Base-by-base conservation (phyloP, 2,888 invertebrate species). In the Xestia rhomboidea region DNA sequence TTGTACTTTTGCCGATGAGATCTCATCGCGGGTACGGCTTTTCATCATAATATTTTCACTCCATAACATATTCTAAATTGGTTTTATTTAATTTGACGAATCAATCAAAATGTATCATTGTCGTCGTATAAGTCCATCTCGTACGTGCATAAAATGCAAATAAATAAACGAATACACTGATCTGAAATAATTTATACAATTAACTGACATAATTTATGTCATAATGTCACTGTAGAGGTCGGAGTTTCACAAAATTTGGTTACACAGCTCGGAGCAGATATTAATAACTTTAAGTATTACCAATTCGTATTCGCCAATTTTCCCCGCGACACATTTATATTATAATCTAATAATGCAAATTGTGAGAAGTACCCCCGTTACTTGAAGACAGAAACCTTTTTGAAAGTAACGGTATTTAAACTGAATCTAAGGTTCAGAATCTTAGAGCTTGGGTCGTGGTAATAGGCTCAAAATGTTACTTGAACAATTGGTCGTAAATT, bases 301-400 rank as follows among this genome's bases (percentile, higher is more conserved):
- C 64, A 83, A 83, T 83, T 81, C 66, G 64, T 72, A 69, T 72
- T 81, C 79, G 15, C 60, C 66, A 73, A 69, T 62, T 78, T 74
- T 60, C 68, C 68, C 24, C 46, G 51, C 6, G 49, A 27, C 57
- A 62, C 67, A 64, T 77, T 83, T 57, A 60, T 62, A 67, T 67
- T 70, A 76, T 62, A 62, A 62, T 82, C 27, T 64, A n/a, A 70
- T 77, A 54, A 82, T 82, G 83, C 38, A 68, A 77, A 67, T 82
- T 68, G 8, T 34, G 34, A 18, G n/a, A 80, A 79, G 7, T 34
- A 27, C 49, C 10, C 49, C 11, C 18, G 21, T 38, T 44, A 34
- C 27, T 81, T 66, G 34, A 27, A 41, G 49, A 8, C 76, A 34
- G n/a, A 34, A 63, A 51, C 5, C 5, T 27, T 75, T 74, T 27